Percentiles rank a stretch among this genome's conserved stretches.
These are phyloP conservation scores for Leptarthrus brevirostris DNA, from an alignment of 2,888 invertebrate species.

Conservation along the genomic window DNA sequence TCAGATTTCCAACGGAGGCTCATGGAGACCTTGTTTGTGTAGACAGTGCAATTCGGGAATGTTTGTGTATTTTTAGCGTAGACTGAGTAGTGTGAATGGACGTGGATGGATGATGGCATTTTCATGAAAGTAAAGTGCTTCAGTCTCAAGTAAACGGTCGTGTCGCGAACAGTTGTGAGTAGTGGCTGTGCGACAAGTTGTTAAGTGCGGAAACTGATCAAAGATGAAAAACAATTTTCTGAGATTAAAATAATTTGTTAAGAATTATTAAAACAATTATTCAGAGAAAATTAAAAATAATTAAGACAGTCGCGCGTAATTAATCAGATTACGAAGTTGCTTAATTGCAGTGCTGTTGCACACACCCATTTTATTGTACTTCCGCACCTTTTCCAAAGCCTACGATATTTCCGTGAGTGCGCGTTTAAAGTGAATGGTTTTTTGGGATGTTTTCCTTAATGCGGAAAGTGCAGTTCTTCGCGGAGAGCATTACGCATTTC, in stretches of 20 bases:
- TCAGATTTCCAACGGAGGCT: slow-evolving; percentile 40
- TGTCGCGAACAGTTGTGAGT: slow-evolving; percentile 21
- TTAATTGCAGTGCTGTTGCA: no score
- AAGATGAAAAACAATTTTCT: no score
- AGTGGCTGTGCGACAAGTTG: slow-evolving; percentile 10
- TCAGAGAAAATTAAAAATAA: no score
- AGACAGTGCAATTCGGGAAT: slow-evolving; percentile 20
- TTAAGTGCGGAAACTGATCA: neutral
- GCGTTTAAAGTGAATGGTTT: slow-evolving; percentile 22
- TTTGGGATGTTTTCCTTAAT: slow-evolving; percentile 2
- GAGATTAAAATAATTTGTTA: no score
- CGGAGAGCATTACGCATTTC: no score
- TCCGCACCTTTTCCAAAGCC: no score
- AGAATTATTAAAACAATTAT: no score
- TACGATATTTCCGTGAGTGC: slow-evolving; percentile 47
- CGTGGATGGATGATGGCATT: slow-evolving; percentile 44
- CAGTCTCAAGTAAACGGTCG: slow-evolving; percentile 52
- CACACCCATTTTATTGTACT: neutral
- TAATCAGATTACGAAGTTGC: no score
- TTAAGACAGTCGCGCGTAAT: no score
- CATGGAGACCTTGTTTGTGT: slow-evolving; percentile 9
- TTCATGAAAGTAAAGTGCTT: slow-evolving; percentile 48
- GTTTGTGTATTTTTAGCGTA: slow-evolving; percentile 44
- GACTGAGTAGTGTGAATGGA: slow-evolving; percentile 36
- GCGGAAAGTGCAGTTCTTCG: slow-evolving; percentile 36